phyloP scores from a whole-genome alignment of 2,113 vertebrate genomes.

The Bungarus multicinctus region DNA sequence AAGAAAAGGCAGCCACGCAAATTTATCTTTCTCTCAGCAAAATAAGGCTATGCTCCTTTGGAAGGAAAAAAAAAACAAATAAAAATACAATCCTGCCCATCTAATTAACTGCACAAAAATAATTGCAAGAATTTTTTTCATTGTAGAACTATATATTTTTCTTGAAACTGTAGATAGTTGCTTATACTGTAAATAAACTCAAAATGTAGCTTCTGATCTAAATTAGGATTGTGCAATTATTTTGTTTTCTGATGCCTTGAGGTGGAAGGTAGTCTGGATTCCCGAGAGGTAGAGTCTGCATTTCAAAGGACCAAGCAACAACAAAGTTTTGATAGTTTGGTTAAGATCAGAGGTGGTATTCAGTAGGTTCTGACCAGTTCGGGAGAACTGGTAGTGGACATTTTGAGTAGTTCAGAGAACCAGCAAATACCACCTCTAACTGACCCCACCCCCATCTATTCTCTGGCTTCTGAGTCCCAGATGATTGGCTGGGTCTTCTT shows the following conservation, averaged over 20 bases:
- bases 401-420: too few species aligned
- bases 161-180: background rate
- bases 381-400: too few species aligned
- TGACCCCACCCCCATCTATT: too few species aligned
- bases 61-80: background rate
- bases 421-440: too few species aligned
- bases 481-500: too few species aligned
- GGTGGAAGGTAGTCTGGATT: background rate
- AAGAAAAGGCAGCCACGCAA: background rate
- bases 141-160: background rate
- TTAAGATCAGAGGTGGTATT: too few species aligned
- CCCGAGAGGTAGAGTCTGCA: background rate
- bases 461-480: too few species aligned
- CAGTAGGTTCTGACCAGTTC: too few species aligned
- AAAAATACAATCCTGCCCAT: background rate
- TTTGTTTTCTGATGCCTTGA: background rate
- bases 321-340: too few species aligned
- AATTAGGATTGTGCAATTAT: background rate
- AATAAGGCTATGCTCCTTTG: background rate
- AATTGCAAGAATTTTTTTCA: background rate
- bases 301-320: too few species aligned
- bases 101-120: background rate
- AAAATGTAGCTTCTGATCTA: background rate
- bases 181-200: background rate
- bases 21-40: background rate